These are phyloP conservation scores for Apotomis capreana DNA, from an alignment of 2,888 invertebrate species.

Conservation along the genomic window DNA sequence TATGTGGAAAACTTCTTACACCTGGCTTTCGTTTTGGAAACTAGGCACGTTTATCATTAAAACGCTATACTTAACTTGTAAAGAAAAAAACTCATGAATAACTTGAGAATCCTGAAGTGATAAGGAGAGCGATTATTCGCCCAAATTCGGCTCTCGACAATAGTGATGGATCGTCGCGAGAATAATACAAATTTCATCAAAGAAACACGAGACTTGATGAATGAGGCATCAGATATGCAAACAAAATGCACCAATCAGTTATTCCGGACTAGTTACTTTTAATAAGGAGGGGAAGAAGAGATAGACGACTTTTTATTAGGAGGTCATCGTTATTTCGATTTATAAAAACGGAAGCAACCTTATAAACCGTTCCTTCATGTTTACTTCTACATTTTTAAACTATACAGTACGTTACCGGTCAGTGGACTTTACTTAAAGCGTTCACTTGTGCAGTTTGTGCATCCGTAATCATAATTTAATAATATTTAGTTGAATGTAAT, in stretches of 20 bases:
- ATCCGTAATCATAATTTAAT: too few species aligned
- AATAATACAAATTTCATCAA: conserved; percentile 39
- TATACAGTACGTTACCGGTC: too few species aligned
- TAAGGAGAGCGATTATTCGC: conserved; percentile 31
- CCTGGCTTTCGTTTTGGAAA: too few species aligned
- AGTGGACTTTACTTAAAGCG: too few species aligned
- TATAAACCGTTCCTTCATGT: too few species aligned
- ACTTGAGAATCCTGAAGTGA: background rate
- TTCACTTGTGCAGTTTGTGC: too few species aligned
- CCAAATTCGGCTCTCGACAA: conserved; percentile 26
- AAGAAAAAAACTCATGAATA: background rate
- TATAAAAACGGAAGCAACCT: too few species aligned
- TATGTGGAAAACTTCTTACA: too few species aligned
- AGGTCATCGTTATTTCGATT: background rate
- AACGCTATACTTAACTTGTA: background rate
- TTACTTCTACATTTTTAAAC: too few species aligned
- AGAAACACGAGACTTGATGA: conserved; percentile 34
- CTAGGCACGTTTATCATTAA: background rate
- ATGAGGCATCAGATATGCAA: conserved; percentile 40
- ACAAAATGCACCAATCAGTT: conserved; percentile 41
- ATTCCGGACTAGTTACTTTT: conserved; percentile 10
- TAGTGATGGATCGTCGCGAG: conserved; percentile 38
- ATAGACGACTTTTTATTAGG: conserved; percentile 9
- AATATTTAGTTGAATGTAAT: too few species aligned
- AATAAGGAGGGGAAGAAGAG: conserved; percentile 22